Conservation (phyloP, 2,797 vertebrate genomes). For the Amblyraja radiata region DNA sequence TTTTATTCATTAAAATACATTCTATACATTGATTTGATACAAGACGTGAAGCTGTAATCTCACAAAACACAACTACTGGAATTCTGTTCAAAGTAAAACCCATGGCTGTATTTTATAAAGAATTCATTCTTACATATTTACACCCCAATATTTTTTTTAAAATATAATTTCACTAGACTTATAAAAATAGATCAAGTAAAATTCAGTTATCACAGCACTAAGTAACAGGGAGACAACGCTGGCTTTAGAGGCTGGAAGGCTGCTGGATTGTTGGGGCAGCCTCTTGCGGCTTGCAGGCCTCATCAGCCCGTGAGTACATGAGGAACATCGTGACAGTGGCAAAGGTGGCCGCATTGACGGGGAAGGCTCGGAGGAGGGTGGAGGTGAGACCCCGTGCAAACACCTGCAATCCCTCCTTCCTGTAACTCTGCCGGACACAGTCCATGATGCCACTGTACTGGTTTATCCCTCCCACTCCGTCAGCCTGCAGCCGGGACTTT, state of each 20-base stretch:
- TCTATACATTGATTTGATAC: slow-evolving; percentile 33
- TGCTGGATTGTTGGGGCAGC: slow-evolving; percentile 58
- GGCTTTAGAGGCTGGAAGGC: slow-evolving; percentile 67
- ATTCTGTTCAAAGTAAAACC: slow-evolving; percentile 21
- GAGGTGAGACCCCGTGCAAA: slow-evolving; percentile 89
- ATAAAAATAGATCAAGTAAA: slow-evolving; percentile 38
- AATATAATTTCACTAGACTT: slow-evolving; percentile 22
- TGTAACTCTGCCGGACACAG: slow-evolving; percentile 79
- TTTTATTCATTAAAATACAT: slow-evolving; percentile 14
- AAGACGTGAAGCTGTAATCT: slow-evolving; percentile 30
- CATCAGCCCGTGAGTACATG: slow-evolving; percentile 64
- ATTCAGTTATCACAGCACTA: slow-evolving; percentile 24
- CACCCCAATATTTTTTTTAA: not conserved
- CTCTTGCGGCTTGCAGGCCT: slow-evolving; percentile 63
- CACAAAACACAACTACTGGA: slow-evolving; percentile 22
- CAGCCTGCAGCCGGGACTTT: slow-evolving; percentile 89
- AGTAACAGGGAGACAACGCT: not conserved
- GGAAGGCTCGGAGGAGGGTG: slow-evolving; percentile 87
- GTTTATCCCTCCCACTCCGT: slow-evolving; percentile 72
- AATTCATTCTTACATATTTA: slow-evolving; percentile 33
- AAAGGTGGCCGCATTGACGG: slow-evolving; percentile 89
- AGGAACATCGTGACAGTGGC: slow-evolving; percentile 88
- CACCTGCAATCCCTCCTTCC: slow-evolving; percentile 78
- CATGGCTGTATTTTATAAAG: slow-evolving; percentile 14
- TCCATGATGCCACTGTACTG: slow-evolving; percentile 79